Percentiles rank a stretch among this genome's conserved stretches.
Evolutionary conservation across 2,797 vertebrate genomes (phyloP).

Genomic region (Syngnathus rostellatus): DNA sequence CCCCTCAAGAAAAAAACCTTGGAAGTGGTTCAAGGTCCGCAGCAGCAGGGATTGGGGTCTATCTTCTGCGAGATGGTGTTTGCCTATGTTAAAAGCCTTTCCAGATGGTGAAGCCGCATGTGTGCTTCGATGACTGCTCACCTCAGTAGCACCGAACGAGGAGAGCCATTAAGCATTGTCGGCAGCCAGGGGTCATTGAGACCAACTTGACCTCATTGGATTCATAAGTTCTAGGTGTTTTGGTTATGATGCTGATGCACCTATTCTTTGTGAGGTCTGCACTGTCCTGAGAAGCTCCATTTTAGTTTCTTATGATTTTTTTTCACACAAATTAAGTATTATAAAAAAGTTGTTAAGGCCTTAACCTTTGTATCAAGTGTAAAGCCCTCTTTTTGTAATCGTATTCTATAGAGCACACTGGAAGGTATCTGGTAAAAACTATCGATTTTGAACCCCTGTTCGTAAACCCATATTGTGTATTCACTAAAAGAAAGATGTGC

Average conservation of each 20-base stretch:
- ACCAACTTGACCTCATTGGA: not conserved
- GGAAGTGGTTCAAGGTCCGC: slow-evolving; percentile 40
- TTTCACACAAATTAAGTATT: not conserved
- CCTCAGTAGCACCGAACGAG: slow-evolving; percentile 23
- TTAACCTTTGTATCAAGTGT: too few species aligned
- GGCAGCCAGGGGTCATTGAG: slow-evolving; percentile 23
- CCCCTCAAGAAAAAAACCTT: slow-evolving; percentile 19
- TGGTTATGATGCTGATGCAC: not conserved
- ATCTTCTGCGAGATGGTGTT: slow-evolving; percentile 14
- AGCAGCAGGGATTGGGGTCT: slow-evolving; percentile 15
- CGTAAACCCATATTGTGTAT: not conserved
- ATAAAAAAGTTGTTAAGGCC: too few species aligned
- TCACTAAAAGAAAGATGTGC: not conserved
- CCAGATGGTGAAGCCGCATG: slow-evolving; percentile 48
- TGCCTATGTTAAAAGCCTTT: slow-evolving; percentile 28
- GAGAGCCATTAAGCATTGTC: slow-evolving; percentile 22
- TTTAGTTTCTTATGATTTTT: not conserved
- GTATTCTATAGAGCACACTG: too few species aligned
- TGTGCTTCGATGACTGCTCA: slow-evolving; percentile 41
- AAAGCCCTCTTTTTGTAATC: too few species aligned
- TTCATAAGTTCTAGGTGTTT: not conserved
- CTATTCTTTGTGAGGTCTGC: not conserved
- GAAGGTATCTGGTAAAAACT: not conserved
- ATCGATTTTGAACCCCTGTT: not conserved
- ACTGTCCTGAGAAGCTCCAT: not conserved